Base-by-base conservation (phyloP, 2,113 vertebrate species). In the Micronisus gabar region DNA sequence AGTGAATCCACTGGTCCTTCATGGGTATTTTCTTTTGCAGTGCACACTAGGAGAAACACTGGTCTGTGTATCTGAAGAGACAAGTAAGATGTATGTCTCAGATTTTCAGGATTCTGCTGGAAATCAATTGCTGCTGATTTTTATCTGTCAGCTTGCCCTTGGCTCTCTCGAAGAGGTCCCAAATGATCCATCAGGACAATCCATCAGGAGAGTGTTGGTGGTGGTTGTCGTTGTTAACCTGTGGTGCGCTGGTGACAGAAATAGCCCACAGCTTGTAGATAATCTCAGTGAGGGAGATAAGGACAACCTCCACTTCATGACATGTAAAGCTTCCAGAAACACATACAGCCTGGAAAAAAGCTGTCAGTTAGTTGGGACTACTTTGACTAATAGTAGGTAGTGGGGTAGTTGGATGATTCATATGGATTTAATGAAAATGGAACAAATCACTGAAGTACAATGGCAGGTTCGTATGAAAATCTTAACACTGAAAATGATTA, bases 81-180 rank as follows among this genome's bases (percentile, higher is more conserved):
- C 63, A 94, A 89, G 71, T 72, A 87, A 97, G 75, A 89, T 88
- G 20, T 62, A 93, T 96, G 88, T 81, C 70, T 88, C 86, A 25
- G 62, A 93, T 93, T 94, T 94, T 95, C 67, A 91, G 62, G 95
- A 94, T 97, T 96, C 91, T 96, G 81, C 79, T 93, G 76, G 59
- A 92, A 97, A 96, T 96, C 95, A 93, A 87, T 95, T 96, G 82
- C 63, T 91, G 68, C 67, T 90, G 95, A 95, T 96, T 96, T 97
- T 95, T 95, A 94, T 95, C 86, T 93, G 90, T 86, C 83, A 92
- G 29, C 66, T 92, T 95, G 94, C 93, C 96, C 92, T 97, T 97
- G 97, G 84, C 73, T 71, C 83, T 93, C 61, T 94, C 70, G 86
- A 93, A 72, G 79, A 78, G 81, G 82, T 95, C 86, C 79, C 79